These are phyloP conservation scores for Patella depressa DNA, from an alignment of 2,888 invertebrate species.

Conservation along the genomic window DNA sequence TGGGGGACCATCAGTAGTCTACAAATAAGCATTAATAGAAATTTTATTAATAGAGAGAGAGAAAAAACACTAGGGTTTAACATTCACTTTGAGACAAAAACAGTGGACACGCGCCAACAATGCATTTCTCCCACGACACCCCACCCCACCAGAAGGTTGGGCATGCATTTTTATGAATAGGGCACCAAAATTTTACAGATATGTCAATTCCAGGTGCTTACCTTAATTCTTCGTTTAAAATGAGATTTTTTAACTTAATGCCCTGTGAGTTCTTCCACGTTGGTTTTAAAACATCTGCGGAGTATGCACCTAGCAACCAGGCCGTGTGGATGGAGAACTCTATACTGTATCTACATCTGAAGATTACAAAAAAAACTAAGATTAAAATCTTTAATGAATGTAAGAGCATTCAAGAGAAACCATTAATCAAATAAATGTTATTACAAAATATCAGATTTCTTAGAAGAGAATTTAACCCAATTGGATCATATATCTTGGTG, in stretches of 20 bases:
- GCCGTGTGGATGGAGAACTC: constrained; percentile 96
- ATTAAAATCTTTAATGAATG: no score
- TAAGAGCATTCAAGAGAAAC: no score
- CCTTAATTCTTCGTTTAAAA: constrained; percentile 80
- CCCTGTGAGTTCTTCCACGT: constrained; percentile 81
- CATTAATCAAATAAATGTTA: no score
- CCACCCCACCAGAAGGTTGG: no score
- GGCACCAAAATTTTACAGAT: background rate
- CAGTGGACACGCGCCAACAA: no score
- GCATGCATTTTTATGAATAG: no score
- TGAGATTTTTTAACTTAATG: constrained; percentile 81
- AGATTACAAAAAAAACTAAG: no score
- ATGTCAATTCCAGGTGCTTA: constrained; percentile 30
- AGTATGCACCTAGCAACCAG: constrained; percentile 92
- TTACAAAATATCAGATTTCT: no score
- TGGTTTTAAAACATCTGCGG: constrained; percentile 80
- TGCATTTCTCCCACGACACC: no score
- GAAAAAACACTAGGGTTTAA: background rate
- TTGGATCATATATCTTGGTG: no score
- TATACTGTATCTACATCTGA: constrained; percentile 89
- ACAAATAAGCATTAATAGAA: background rate
- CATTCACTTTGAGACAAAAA: no score
- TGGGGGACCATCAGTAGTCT: background rate
- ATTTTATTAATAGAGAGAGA: background rate
- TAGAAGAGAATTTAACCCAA: no score